Conservation (phyloP, 2,113 vertebrate genomes). For the Gymnogyps californianus region DNA sequence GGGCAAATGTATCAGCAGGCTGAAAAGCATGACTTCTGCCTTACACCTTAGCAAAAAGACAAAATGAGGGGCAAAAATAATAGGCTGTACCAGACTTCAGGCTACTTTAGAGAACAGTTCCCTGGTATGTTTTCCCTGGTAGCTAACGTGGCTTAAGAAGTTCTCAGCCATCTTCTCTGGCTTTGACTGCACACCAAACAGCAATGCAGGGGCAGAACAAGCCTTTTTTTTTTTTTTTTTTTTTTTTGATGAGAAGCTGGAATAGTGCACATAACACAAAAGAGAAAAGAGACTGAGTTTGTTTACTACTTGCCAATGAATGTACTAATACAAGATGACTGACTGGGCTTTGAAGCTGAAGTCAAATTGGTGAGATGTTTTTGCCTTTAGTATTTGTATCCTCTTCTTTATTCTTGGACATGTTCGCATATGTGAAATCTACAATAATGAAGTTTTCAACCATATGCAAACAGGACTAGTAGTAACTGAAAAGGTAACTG, state of each 20-base stretch:
- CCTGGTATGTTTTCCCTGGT: background rate
- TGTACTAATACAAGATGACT: background rate
- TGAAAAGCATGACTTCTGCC: background rate
- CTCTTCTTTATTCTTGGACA: background rate
- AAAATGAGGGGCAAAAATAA: background rate
- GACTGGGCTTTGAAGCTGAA: background rate
- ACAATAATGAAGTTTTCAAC: background rate
- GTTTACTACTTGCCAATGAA: background rate
- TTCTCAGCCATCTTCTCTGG: background rate
- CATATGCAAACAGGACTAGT: background rate
- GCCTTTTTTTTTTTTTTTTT: background rate
- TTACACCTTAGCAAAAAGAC: background rate
- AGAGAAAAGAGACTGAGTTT: background rate
- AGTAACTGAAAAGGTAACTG: background rate
- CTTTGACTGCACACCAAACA: background rate
- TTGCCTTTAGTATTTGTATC: background rate
- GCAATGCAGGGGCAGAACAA: background rate
- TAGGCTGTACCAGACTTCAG: background rate
- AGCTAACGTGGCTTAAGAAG: background rate
- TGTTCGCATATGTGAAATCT: background rate
- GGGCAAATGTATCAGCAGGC: background rate
- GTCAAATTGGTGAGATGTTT: background rate
- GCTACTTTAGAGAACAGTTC: background rate
- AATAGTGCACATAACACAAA: background rate
- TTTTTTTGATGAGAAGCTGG: background rate